Evolutionary conservation across 2,113 vertebrate species (phyloP), one percentile per base, ranked within the genome.

Genomic region (Podarcis muralis): DNA sequence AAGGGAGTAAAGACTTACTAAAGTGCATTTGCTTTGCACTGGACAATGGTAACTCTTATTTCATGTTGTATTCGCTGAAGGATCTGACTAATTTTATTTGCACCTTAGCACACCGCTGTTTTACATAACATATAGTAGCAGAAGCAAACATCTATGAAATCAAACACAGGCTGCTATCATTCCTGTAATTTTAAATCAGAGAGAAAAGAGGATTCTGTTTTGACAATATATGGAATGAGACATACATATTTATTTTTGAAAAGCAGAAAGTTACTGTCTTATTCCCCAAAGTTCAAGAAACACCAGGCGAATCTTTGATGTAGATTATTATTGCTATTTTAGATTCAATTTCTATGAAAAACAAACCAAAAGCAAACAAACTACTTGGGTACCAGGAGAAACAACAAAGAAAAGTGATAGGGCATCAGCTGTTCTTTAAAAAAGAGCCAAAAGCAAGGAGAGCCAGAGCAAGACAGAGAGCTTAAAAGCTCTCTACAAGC

Each of bases 141-240:
- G 88, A 90, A 95, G 92, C 94, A 77, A 86, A 91, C 87, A 92
- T 89, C 78, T 86, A 65, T 80, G 92, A 91, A 95, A 93, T 92
- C 92, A 92, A 92, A 77, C 13, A 62, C 37, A 6, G 8, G 6
- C 69, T 5, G 22, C 88, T 92, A 93, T 94, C 91, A 91, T 83
- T 83, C 57, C 18, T 9, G 75, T 84, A 92, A 91, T 91, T 84
- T 94, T 94, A 92, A 93, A 90, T 90, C 86, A 92, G 27, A 57
- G 82, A 57, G 62, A 91, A 81, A 88, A 86, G 91, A 92, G 83
- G 84, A 89, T 87, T 87, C 92, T 93, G 87, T 90, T 91, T 78
- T 15, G 75, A 90, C 92, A 91, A 86, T 90, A 82, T 91, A 91
- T 59, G 62, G 76, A 88, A 35, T 8, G 59, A 66, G 69, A 76